A percentile compares a stretch with the other conserved stretches of the same genome.
Evolutionary conservation across 1,140 invertebrate species (phyloP).

Genomic region (Homarus americanus): DNA sequence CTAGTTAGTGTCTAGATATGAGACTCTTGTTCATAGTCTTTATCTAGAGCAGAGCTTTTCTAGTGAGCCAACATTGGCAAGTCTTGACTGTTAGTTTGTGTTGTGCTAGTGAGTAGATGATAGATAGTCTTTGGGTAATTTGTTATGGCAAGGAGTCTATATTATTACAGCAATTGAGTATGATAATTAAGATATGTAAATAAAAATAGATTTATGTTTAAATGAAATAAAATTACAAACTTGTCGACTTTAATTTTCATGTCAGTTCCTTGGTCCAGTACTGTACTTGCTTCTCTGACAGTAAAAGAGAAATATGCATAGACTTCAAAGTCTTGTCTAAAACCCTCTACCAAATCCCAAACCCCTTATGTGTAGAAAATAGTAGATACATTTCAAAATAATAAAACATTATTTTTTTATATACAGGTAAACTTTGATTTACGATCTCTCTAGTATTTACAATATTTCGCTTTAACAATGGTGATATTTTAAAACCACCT

Average conservation of each 20-base stretch:
- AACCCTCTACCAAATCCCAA: no score
- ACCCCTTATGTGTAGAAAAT: no score
- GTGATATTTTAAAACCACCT: no score
- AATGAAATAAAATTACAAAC: constrained; percentile 66
- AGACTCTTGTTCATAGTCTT: constrained; percentile 53
- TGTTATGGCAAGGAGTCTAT: constrained; percentile 72
- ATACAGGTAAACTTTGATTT: no score
- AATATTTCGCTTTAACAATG: no score
- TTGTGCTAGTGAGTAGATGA: constrained; percentile 68
- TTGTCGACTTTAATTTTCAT: constrained; percentile 26
- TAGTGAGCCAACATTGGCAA: constrained; percentile 52
- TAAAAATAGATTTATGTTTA: constrained; percentile 69
- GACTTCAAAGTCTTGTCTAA: no score
- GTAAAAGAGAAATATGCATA: no score
- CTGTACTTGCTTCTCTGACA: no score
- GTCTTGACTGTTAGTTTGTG: constrained; percentile 69
- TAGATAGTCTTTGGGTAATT: constrained; percentile 71
- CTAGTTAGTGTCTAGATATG: constrained; percentile 48
- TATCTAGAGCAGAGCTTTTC: constrained; percentile 69
- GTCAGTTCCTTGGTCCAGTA: neutral
- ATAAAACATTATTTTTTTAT: no score
- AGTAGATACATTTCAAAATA: no score
- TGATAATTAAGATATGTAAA: constrained; percentile 54
- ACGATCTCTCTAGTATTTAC: no score
- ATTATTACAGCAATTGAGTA: constrained; percentile 68